Evolutionary conservation across 2,113 vertebrate species (phyloP).

Genomic region (Fukomys damarensis): DNA sequence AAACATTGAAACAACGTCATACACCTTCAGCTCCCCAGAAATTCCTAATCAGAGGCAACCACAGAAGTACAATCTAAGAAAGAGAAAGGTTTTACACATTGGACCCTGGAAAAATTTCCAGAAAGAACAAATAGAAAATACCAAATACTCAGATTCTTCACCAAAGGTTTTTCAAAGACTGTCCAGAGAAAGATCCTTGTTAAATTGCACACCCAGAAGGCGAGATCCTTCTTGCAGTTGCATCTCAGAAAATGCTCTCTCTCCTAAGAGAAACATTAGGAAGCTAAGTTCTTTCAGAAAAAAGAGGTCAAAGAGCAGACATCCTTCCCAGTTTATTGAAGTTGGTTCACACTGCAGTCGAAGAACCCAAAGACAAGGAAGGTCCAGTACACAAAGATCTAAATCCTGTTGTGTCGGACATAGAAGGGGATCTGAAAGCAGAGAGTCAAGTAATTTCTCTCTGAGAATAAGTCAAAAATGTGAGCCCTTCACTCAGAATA

Average conservation of each 20-base stretch:
- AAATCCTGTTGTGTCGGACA: conserved; percentile 51
- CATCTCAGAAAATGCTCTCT: conserved; percentile 24
- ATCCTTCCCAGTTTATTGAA: background rate
- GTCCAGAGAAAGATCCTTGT: conserved; percentile 31
- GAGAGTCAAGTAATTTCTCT: conserved; percentile 39
- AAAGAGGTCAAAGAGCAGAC: background rate
- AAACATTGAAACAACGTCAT: background rate
- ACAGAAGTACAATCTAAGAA: background rate
- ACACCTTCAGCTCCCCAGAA: background rate
- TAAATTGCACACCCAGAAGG: conserved; percentile 3
- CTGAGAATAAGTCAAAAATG: background rate
- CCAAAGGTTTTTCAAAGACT: conserved; percentile 48
- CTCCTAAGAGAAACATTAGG: background rate
- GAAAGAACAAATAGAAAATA: conserved; percentile 57
- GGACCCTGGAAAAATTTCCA: conserved; percentile 23
- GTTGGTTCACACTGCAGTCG: background rate
- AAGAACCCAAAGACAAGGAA: conserved; percentile 6
- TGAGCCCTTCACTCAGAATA: background rate
- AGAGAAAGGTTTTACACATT: background rate
- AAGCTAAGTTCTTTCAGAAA: conserved; percentile 41
- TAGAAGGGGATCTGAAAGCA: conserved; percentile 54
- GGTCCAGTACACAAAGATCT: background rate
- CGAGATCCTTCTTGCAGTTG: conserved; percentile 14
- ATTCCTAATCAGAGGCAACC: background rate
- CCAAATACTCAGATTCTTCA: conserved; percentile 5